These are phyloP conservation scores for Phrynosoma platyrhinos DNA, from an alignment of 2,113 vertebrate genomes.

Conservation along the genomic window DNA sequence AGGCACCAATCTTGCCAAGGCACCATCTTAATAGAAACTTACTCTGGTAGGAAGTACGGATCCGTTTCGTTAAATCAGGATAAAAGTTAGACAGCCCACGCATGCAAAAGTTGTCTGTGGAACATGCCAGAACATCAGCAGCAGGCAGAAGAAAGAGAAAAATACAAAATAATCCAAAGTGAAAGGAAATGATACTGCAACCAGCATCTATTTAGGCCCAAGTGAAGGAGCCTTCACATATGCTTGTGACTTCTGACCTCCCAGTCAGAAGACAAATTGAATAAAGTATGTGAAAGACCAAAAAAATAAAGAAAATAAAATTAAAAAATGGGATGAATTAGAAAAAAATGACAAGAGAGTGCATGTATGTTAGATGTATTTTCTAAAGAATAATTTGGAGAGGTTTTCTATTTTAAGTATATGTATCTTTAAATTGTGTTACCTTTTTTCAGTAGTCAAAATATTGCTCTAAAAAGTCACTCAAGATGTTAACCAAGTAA, in stretches of 20 bases:
- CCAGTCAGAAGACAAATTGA: slow-evolving; percentile 62
- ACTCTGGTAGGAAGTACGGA: slow-evolving; percentile 99
- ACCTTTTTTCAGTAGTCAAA: background rate
- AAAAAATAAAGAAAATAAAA: background rate
- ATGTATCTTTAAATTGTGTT: background rate
- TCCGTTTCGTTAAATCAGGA: slow-evolving; percentile 99
- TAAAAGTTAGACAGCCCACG: slow-evolving; percentile 99
- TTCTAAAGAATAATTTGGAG: slow-evolving; percentile 36
- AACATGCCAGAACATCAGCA: slow-evolving; percentile 96
- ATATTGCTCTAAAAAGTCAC: background rate
- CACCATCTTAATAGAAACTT: slow-evolving; percentile 84
- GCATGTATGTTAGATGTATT: background rate
- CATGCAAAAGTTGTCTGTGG: slow-evolving; percentile 99
- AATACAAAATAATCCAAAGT: slow-evolving; percentile 83
- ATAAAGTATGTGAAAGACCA: slow-evolving; percentile 69
- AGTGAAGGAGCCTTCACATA: slow-evolving; percentile 77
- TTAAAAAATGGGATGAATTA: slow-evolving; percentile 73
- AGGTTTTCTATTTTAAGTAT: background rate
- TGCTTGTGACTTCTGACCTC: slow-evolving; percentile 49
- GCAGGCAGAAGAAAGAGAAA: slow-evolving; percentile 84
- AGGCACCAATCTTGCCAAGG: slow-evolving; percentile 65
- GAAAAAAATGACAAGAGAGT: slow-evolving; percentile 61
- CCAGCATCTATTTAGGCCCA: slow-evolving; percentile 81
- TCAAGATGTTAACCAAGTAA: background rate
- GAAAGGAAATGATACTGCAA: slow-evolving; percentile 80